A percentile compares a stretch with the other conserved stretches of the same genome.
Conservation (phyloP, 1,140 invertebrate genomes). For the Ericerus pela region DNA sequence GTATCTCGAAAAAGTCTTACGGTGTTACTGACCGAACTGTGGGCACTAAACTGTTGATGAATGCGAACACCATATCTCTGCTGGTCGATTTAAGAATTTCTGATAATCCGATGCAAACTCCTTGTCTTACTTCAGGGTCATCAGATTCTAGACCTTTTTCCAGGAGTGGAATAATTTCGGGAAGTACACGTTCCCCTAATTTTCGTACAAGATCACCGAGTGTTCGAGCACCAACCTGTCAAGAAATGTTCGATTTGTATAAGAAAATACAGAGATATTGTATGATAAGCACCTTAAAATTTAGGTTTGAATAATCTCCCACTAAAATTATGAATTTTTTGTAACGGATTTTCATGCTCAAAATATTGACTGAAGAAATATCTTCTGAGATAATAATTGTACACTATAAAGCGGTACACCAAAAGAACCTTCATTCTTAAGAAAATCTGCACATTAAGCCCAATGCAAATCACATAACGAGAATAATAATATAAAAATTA, state of each 20-base stretch:
- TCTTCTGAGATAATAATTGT: no score
- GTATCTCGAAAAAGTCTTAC: no score
- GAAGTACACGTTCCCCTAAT: conserved; percentile 90
- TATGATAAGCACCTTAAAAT: neutral
- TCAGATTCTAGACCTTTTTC: conserved; percentile 84
- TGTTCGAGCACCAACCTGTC: conserved; percentile 81
- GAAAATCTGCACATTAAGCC: no score
- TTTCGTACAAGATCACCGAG: conserved; percentile 94
- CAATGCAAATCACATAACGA: no score
- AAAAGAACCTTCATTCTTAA: no score
- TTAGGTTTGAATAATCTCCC: neutral
- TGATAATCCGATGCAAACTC: conserved; percentile 93
- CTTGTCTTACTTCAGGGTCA: conserved; percentile 82
- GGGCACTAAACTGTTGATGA: conserved; percentile 93
- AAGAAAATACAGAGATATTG: neutral
- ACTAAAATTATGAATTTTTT: neutral
- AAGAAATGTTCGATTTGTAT: no score
- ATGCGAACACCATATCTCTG: conserved; percentile 82
- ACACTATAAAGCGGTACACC: no score
- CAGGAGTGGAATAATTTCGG: conserved; percentile 95
- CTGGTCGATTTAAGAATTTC: conserved; percentile 97
- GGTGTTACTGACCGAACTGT: conserved; percentile 48
- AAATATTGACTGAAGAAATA: no score
- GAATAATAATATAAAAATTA: no score
- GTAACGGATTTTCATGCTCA: no score